These are phyloP conservation scores for Scaptomyza flava DNA, from an alignment of 2,888 invertebrate genomes.

Conservation along the genomic window DNA sequence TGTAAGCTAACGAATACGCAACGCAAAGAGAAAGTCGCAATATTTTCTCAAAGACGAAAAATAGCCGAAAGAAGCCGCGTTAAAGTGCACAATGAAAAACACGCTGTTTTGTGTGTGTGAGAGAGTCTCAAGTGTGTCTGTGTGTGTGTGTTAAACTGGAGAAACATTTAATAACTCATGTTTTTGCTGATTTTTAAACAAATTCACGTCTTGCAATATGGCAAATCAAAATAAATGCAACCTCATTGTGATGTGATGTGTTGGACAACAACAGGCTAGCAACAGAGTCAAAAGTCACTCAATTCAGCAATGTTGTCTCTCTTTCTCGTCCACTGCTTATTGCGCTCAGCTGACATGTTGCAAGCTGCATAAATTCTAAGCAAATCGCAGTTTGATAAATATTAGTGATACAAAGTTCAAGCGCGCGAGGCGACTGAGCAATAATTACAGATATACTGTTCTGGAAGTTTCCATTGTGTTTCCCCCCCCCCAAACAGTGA, in stretches of 20 bases:
- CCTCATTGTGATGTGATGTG: constrained; percentile 59
- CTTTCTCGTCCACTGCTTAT: constrained; percentile 21
- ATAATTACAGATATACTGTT: constrained; percentile 25
- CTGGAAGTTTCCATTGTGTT: constrained; percentile 52
- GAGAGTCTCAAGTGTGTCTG: background rate
- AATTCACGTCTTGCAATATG: constrained; percentile 21
- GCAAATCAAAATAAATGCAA: constrained; percentile 58
- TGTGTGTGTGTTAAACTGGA: constrained; percentile 20
- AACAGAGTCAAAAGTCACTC: constrained; percentile 53
- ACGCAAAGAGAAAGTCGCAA: constrained; percentile 57
- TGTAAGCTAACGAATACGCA: constrained; percentile 56
- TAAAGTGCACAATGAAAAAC: constrained; percentile 50
- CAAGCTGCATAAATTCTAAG: constrained; percentile 57
- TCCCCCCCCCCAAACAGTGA: constrained; percentile 5
- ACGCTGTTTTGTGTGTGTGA: constrained; percentile 9
- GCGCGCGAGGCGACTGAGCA: constrained; percentile 1
- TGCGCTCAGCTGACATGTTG: constrained; percentile 72
- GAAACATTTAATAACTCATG: constrained; percentile 34
- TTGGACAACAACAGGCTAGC: constrained; percentile 70
- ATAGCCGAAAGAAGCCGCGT: constrained; percentile 55
- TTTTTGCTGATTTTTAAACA: constrained; percentile 23
- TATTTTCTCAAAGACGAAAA: constrained; percentile 36
- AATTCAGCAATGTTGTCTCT: constrained; percentile 65
- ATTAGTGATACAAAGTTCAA: constrained; percentile 55
- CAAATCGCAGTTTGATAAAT: constrained; percentile 53